These are phyloP conservation scores for Tragelaphus strepsiceros DNA, from an alignment of 2,113 vertebrate genomes.

Conservation along the genomic window DNA sequence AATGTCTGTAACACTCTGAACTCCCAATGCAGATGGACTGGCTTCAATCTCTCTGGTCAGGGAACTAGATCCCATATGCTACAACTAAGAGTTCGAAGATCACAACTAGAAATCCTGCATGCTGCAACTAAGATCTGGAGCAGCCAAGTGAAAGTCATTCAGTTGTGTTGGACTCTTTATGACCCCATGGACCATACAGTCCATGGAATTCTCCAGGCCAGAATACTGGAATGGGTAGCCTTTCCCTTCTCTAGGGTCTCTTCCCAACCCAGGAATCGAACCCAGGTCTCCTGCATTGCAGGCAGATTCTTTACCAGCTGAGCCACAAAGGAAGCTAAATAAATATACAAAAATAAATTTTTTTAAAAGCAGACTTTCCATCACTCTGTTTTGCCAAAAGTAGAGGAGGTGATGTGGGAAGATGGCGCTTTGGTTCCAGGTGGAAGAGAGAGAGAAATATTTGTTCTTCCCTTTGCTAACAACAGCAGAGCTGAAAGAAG, in stretches of 20 bases:
- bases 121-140: neutral
- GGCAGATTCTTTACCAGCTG: neutral
- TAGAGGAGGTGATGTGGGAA: accelerated
- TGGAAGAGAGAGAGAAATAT: neutral
- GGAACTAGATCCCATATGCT: neutral
- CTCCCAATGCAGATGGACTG: neutral
- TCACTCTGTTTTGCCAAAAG: neutral
- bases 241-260: neutral
- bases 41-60: neutral
- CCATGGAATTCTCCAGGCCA: neutral
- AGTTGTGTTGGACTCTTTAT: neutral
- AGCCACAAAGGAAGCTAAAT: neutral
- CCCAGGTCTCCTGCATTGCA: neutral
- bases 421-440: neutral
- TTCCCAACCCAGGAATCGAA: neutral
- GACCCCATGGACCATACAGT: neutral
- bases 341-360: neutral
- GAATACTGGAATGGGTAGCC: neutral
- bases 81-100: neutral
- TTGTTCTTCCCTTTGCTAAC: neutral
- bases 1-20: neutral
- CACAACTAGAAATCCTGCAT: neutral
- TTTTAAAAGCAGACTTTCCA: neutral
- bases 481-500: neutral
- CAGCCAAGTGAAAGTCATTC: neutral